Percentiles rank a stretch among this genome's conserved stretches.
Evolutionary conservation across 1,140 invertebrate genomes (phyloP).

Genomic region (Solen grandis): DNA sequence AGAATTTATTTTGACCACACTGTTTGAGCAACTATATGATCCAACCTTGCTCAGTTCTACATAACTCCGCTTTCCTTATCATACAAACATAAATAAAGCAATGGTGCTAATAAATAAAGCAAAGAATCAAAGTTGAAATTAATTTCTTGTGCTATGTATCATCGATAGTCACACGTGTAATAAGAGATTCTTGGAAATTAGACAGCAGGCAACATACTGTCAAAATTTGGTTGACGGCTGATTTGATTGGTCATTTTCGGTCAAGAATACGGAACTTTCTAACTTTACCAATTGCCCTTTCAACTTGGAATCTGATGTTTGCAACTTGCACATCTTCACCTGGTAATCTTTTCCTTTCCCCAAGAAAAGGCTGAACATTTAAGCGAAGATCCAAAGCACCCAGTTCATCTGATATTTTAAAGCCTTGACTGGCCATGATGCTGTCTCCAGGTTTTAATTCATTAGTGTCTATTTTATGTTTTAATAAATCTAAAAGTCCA

Average conservation of each 20-base stretch:
- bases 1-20: slow-evolving; percentile 1
- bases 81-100: neutral
- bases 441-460: neutral
- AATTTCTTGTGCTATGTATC: neutral
- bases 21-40: neutral
- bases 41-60: neutral
- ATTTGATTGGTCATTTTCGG: slow-evolving; percentile 6
- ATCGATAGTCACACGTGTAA: neutral
- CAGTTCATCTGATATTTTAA: slow-evolving; percentile 10
- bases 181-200: slow-evolving; percentile 13
- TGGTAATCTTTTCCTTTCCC: slow-evolving; percentile 13
- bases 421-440: neutral
- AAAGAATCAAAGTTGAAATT: no score
- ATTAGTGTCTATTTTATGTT: neutral
- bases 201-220: slow-evolving; percentile 19
- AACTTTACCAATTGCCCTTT: slow-evolving; percentile 3
- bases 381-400: neutral
- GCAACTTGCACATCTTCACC: slow-evolving; percentile 14
- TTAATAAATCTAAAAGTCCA: slow-evolving; percentile 14
- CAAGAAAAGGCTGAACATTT: slow-evolving; percentile 20
- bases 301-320: neutral
- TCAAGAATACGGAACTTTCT: slow-evolving; percentile 17
- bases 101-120: no score
- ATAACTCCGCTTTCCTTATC: neutral
- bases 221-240: slow-evolving; percentile 9